Base-by-base conservation (phyloP, 2,113 vertebrate genomes). In the Abramis brama region DNA sequence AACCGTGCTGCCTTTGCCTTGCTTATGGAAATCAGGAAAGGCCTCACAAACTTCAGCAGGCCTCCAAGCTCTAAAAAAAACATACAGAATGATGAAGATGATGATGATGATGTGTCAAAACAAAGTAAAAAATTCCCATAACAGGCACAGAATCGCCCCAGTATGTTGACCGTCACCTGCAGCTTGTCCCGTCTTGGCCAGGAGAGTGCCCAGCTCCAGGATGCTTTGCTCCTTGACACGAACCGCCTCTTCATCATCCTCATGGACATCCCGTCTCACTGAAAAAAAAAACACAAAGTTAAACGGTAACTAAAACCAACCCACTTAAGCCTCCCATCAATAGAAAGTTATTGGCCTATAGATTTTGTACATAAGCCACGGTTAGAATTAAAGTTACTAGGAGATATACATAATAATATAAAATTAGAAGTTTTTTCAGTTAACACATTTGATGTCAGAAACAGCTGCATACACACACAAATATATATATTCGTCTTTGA, bases 221-320 rank as follows among this genome's bases (percentile, higher is more conserved):
- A 99, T 99, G 93, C 98, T 99, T 94, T 99, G 98, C 92, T 99
- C 98, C 92, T 99, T 99, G 91, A 99, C 97, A 90, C 97, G 96
- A 83, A 99, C 97, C 0, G 98, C 97, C 81, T 99, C 98, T 84
- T 99, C 98, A 91, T 99, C 98, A 0, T 97, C 97, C 90, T 99
- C 97, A 87, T 99, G 97, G 90, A 99, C 96, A 93, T 99, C 98
- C 45, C 98, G 96, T 89, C 98, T 98, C 93, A 99, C 98, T 99
- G 87, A 86, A 74, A 36, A 64, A 74, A 8, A 9, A 2, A 9
- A 9, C 2, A 50, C 11, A 12, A 52, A 64, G 60, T 25, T 25
- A 36, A 33, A 0, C n/a, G 4, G 25, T 27, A 76, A 76, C n/a
- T 11, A 30, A 52, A 6, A 8, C 11, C 43, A 75, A 45, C 10